Base-by-base conservation (phyloP, 2,797 vertebrate genomes). In the Xyrichtys novacula region DNA sequence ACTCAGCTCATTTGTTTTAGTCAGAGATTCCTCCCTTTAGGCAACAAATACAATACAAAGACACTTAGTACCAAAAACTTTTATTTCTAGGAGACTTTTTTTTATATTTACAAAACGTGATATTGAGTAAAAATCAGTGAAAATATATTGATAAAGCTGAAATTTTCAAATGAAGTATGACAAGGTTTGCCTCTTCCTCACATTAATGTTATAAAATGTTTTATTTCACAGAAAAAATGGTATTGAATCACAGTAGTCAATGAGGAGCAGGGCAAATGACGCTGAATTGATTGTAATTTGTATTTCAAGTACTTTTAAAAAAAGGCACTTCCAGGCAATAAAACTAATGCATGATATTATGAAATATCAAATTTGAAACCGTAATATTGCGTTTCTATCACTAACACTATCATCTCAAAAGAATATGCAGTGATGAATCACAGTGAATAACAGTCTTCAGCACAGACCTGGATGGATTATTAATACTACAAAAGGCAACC, bases 11-110 rank as follows among this genome's bases (percentile, higher is more conserved):
- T 79, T 66, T 67, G 28, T 54, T 73, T 43, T 36, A 42, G 56
- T 61, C 40, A 71, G 25, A 69, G 1, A 38, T 25, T 56, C 8
- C 38, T 48, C 47, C 61, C 47, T 26, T 1, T 11, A 70, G 72
- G 59, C 44, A 15, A 22, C 46, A 53, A 7, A 78, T 29, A 65
- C 47, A 62, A 29, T 5, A 53, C 25, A 20, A 6, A 60, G 16
- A 58, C 15, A 46, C 58, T 50, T 16, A 3, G 14, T 56, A 71
- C 31, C 11, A 28, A 7, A 57, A 22, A 71, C 17, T 40, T 86
- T 88, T 85, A 85, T 81, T 46, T 25, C 1, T 9, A 47, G 52
- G 17, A 44, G 36, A 54, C 38, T 62, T 64, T 58, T 72, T 63
- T 72, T 23, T 70, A 61, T 16, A 47, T 56, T 70, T 52, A 74